Evolutionary conservation across 1,140 invertebrate genomes (phyloP).

Genomic region (Oncopodura yosiiana): DNA sequence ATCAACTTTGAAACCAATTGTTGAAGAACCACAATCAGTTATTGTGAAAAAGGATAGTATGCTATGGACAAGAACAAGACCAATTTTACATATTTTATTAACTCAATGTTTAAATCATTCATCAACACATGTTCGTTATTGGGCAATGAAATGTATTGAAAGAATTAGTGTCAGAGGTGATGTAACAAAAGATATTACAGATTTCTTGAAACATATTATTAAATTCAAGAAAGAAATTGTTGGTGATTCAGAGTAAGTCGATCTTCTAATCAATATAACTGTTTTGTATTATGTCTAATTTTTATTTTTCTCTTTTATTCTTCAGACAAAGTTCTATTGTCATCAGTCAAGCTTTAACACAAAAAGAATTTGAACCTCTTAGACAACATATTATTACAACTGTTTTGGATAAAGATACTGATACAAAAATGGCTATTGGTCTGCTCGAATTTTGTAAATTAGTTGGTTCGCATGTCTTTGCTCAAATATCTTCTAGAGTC

Average conservation of each 20-base stretch:
- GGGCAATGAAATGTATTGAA: conserved; percentile 15
- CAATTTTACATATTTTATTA: conserved; percentile 17
- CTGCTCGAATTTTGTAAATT: conserved; percentile 2
- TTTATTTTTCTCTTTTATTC: not conserved
- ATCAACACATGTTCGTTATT: conserved; percentile 13
- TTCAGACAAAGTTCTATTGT: conserved; percentile 10
- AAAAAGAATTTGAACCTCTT: not conserved
- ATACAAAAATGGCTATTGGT: not conserved
- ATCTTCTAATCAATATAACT: not conserved
- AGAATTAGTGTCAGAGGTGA: not conserved
- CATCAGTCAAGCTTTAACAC: not conserved
- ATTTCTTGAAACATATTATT: conserved; percentile 12
- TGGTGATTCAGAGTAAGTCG: conserved; percentile 20
- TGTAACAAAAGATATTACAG: not conserved
- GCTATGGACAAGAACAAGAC: not conserved
- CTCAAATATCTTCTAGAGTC: not conserved
- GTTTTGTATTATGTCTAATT: not conserved
- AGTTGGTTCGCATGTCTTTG: not conserved
- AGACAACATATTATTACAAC: conserved; percentile 3
- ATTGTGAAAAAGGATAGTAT: too few species aligned
- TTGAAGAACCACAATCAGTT: too few species aligned
- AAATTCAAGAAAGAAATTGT: conserved; percentile 12
- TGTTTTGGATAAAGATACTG: not conserved
- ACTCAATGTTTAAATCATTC: conserved; percentile 20
- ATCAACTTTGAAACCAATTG: too few species aligned